Conservation (phyloP, 2,797 vertebrate genomes). For the Danio choprae region DNA sequence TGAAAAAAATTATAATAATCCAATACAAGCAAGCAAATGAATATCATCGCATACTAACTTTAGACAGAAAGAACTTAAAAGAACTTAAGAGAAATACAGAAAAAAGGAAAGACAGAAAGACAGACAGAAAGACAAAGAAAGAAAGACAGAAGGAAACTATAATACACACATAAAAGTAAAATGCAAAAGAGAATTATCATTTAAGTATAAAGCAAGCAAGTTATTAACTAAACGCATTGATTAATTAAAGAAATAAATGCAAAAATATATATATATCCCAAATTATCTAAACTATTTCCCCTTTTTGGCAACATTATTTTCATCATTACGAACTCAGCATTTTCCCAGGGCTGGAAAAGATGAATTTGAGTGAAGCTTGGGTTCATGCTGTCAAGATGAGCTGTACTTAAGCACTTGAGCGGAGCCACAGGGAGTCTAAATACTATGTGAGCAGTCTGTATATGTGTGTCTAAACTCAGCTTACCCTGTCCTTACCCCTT, state of each 20-base stretch:
- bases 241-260: background rate
- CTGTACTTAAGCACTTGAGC: slow-evolving; percentile 27
- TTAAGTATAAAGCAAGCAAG: background rate
- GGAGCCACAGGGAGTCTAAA: slow-evolving; percentile 25
- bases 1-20: no score
- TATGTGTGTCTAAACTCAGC: slow-evolving; percentile 32
- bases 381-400: slow-evolving; percentile 25
- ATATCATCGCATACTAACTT: no score
- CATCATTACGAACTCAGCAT: background rate
- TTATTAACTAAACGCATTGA: background rate
- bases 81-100: no score
- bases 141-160: background rate
- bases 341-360: background rate
- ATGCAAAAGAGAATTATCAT: background rate
- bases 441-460: slow-evolving; percentile 24
- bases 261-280: background rate
- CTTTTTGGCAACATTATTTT: background rate
- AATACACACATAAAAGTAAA: background rate
- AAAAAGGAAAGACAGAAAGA: no score
- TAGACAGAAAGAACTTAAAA: no score
- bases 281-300: background rate
- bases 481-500: slow-evolving; percentile 52
- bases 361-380: slow-evolving; percentile 19
- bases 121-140: background rate
- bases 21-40: no score